Evolutionary conservation across 2,113 vertebrate genomes (phyloP), one percentile per base, ranked within the genome.

Genomic region (Anhinga rufa): DNA sequence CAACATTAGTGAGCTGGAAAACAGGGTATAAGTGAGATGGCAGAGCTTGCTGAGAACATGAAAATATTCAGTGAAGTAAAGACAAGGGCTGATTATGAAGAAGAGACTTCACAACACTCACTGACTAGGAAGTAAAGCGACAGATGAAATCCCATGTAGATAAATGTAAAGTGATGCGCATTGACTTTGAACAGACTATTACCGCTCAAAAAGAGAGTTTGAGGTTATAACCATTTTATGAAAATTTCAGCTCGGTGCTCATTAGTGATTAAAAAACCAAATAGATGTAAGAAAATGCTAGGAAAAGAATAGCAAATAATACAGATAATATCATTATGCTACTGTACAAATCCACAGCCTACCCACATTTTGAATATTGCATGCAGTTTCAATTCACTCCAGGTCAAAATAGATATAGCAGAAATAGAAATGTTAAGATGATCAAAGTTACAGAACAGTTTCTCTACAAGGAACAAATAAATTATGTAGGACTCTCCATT

Each of bases 401-500:
- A 48, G 40, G 78, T 84, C 66, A 80, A 90, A 93, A 78, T 62
- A 82, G 44, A 77, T 77, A 36, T 1, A 95, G 60, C 60, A 93
- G 70, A 82, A 85, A 72, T 18, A 61, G 75, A 90, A 82, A 93
- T 7, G 9, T 69, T 87, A 58, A 69, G 32, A 77, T 88, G 82
- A 97, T 94, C 93, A 93, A 94, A 95, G 87, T 76, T 61, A 82
- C 9, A 66, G 70, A 91, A 90, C 19, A 80, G n/a, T 46, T 93
- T 90, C 57, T 88, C 66, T 77, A 66, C 31, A 90, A 85, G 62
- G 66, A 91, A 76, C 34, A 74, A 74, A 49, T 88, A 80, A 94
- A 96, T 93, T 88, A 95, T 74, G 75, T 77, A 88, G 87, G 75
- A 88, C 34, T 87, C 42, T 68, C 57, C 55, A 82, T 69, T 87